Evolutionary conservation across 2,888 invertebrate genomes (phyloP).

Genomic region (Limenitis camilla): DNA sequence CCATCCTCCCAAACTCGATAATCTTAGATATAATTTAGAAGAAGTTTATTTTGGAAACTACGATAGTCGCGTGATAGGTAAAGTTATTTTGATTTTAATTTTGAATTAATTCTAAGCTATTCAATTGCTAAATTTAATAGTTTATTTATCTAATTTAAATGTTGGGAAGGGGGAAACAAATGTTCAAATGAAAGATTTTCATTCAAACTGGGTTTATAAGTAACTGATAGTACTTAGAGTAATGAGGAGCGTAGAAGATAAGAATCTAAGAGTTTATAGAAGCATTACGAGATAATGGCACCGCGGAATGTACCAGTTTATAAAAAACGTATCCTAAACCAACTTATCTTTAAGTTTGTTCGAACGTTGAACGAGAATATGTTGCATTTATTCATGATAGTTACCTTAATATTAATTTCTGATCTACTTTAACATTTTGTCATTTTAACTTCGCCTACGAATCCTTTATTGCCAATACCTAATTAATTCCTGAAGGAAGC

Average conservation of each 20-base stretch:
- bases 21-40: conserved; percentile 69
- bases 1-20: conserved; percentile 40
- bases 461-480: conserved; percentile 65
- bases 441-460: conserved; percentile 43
- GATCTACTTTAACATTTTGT: conserved; percentile 51
- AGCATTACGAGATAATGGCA: conserved; percentile 68
- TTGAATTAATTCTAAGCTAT: conserved; percentile 65
- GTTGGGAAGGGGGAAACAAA: conserved; percentile 9
- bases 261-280: conserved; percentile 50
- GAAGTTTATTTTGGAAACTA: conserved; percentile 67
- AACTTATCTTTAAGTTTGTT: conserved; percentile 59
- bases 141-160: conserved; percentile 22
- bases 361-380: conserved; percentile 57
- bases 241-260: conserved; percentile 46
- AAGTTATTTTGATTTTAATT: conserved; percentile 54
- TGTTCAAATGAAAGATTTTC: neutral
- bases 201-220: conserved; percentile 3
- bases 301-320: conserved; percentile 69
- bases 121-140: conserved; percentile 55
- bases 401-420: conserved; percentile 51
- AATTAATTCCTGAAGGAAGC: conserved; percentile 34
- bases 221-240: conserved; percentile 8
- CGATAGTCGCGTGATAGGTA: conserved; percentile 58
- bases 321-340: conserved; percentile 69
- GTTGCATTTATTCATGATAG: conserved; percentile 46